Base-by-base conservation (phyloP, 2,113 vertebrate species). In the Clarias macrocephalus region DNA sequence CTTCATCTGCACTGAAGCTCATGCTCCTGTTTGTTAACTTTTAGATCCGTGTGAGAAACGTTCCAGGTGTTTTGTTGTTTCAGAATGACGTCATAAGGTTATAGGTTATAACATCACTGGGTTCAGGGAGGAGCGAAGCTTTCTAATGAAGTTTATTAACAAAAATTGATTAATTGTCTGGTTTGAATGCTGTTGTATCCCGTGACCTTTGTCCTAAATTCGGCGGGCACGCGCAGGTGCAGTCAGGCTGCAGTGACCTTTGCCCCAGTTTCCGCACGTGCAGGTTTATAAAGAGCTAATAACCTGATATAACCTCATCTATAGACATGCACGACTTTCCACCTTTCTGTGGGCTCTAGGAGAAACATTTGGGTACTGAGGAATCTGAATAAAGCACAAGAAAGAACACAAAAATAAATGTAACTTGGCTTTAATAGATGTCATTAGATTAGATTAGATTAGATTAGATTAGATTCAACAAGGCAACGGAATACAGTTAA, bases 1-100 rank as follows among this genome's bases (percentile, higher is more conserved):
- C 15, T 0, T 0, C 3, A n/a, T 0, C 21, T 15, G 0, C 1
- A 56, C 5, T 1, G 0, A 2, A 16, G 19, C 23, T 48, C 42
- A 42, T 0, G 42, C 6, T 42, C 48, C 6, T 21, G 18, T 15
- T 54, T n/a, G n/a, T 16, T 25, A 2, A 15, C 11, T 13, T 13
- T 0, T 30, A 72, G 0, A 3, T 21, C 3, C 16, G 16, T 0
- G 12, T 59, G 18, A 63, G 0, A 37, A 5, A 5, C 21, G 68
- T 3, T 68, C 28, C 28, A 28, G 12, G 0, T 7, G 28, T 18
- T 30, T 63, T 48, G 48, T 25, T 63, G 60, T 63, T 63, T 1
- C 23, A 63, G 9, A 25, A 63, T 9, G 21, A 28, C 48, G 48
- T 48, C 48, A 48, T 48, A 28, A 6, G 62, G 25, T 65, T 33